A percentile compares a stretch with the other conserved stretches of the same genome.
These are phyloP conservation scores for Neoarius graeffei DNA, from an alignment of 2,113 vertebrate genomes.

Conservation along the genomic window DNA sequence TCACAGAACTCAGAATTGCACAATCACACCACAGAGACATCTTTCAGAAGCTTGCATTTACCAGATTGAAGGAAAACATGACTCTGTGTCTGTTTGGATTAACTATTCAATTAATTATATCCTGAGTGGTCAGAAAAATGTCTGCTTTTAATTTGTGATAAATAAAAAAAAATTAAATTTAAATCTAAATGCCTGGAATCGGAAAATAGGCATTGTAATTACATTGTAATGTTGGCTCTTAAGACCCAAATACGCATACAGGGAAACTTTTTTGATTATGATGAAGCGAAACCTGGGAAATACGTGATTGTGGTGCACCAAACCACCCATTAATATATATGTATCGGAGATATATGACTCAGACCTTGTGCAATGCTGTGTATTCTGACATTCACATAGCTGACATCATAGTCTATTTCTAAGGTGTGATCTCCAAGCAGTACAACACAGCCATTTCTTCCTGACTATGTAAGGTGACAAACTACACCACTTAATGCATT, in stretches of 20 bases:
- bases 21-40: neutral
- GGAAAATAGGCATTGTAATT: neutral
- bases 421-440: neutral
- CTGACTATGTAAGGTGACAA: neutral
- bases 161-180: neutral
- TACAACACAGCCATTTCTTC: neutral
- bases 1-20: neutral
- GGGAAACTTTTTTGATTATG: neutral
- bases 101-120: neutral
- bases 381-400: neutral
- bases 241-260: neutral
- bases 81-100: neutral
- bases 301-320: neutral
- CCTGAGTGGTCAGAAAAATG: neutral
- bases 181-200: no score
- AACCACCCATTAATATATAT: neutral
- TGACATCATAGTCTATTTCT: slow-evolving; percentile 24
- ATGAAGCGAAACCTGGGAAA: neutral
- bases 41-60: neutral
- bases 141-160: neutral
- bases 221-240: neutral
- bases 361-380: neutral
- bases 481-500: neutral
- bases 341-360: neutral
- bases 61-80: neutral